Evolutionary conservation across 2,888 invertebrate species (phyloP).

Genomic region (Choreutis nemorana): DNA sequence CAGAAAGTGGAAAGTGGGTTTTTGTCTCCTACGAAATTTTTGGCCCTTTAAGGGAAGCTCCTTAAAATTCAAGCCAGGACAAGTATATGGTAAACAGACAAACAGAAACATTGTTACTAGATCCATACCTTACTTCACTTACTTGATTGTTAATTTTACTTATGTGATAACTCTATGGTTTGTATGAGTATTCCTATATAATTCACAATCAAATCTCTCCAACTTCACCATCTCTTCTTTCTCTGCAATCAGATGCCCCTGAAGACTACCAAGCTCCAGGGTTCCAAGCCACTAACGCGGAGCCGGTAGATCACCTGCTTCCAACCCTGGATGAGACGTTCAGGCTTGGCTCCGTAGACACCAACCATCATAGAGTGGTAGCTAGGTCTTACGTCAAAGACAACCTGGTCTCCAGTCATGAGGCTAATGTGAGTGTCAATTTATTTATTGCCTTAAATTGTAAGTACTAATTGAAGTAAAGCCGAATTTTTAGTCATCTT

Average conservation of each 20-base stretch:
- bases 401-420: constrained; percentile 20
- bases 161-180: too few species aligned
- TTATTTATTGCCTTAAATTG: not conserved
- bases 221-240: not conserved
- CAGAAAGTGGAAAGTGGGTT: not conserved
- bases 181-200: not conserved
- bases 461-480: too few species aligned
- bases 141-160: not conserved
- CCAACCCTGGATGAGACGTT: constrained; percentile 14
- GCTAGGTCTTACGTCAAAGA: constrained; percentile 21
- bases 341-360: constrained; percentile 29
- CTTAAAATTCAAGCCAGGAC: too few species aligned
- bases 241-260: constrained; percentile 29
- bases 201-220: not conserved
- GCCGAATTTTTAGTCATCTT: too few species aligned
- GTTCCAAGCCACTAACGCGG: constrained; percentile 16
- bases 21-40: too few species aligned
- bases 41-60: too few species aligned
- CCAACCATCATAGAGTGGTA: constrained; percentile 30
- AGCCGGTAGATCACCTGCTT: constrained; percentile 20
- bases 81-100: too few species aligned
- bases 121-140: too few species aligned
- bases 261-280: constrained; percentile 48
- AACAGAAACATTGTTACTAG: too few species aligned
- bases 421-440: constrained; percentile 27